Conservation (phyloP, 1,140 invertebrate genomes). For the Cydia strobilella region DNA sequence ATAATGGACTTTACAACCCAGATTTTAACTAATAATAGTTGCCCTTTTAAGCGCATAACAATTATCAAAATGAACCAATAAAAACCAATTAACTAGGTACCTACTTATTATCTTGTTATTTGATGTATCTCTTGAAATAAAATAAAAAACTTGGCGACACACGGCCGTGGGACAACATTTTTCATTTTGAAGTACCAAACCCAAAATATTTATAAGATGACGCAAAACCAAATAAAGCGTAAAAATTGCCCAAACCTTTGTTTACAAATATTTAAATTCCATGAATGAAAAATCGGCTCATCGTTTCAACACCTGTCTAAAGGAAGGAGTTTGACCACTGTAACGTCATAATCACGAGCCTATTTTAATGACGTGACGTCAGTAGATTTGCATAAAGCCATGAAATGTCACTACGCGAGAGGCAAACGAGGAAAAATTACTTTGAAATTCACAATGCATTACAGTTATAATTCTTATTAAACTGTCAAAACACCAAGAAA, state of each 20-base stretch:
- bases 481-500: not conserved
- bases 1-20: too few species aligned
- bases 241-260: not conserved
- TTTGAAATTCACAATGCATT: not conserved
- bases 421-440: not conserved
- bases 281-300: not conserved
- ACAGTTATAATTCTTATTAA: not conserved
- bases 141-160: not conserved
- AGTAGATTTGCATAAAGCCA: not conserved
- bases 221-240: not conserved
- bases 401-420: not conserved
- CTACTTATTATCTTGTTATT: not conserved
- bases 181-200: not conserved
- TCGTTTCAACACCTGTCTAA: not conserved
- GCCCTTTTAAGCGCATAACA: too few species aligned
- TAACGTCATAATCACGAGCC: slow-evolving; percentile 7
- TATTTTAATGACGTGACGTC: slow-evolving; percentile 10
- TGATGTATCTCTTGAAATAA: not conserved
- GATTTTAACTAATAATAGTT: too few species aligned
- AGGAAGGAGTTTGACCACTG: slow-evolving; percentile 12
- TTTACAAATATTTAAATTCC: not conserved
- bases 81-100: too few species aligned
- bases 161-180: not conserved
- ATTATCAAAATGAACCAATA: too few species aligned
- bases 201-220: not conserved